Conservation (phyloP, 2,888 invertebrate species). For the Sarcophaga subvicina region DNA sequence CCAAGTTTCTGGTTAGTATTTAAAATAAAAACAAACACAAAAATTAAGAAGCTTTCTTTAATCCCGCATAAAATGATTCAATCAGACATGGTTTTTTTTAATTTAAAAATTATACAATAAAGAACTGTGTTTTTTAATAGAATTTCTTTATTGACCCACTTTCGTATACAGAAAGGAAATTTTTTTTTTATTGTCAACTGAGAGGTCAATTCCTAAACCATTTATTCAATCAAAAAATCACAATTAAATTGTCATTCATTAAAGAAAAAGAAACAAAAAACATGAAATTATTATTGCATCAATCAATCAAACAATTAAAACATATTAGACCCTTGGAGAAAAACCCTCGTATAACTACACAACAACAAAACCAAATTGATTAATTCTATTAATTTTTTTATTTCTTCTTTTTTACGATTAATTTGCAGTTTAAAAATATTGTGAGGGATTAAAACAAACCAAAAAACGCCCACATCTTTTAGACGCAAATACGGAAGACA, state of each 20-base stretch:
- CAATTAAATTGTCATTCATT: not conserved
- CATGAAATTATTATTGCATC: not conserved
- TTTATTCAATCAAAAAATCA: not conserved
- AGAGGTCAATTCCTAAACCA: no score
- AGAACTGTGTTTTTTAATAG: no score
- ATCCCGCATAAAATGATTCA: no score
- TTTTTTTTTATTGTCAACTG: no score
- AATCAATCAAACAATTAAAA: constrained; percentile 53
- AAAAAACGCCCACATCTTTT: constrained; percentile 46
- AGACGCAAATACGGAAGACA: constrained; percentile 4
- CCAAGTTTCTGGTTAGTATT: no score
- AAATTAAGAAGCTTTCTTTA: no score
- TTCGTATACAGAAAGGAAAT: not conserved
- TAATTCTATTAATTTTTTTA: constrained; percentile 59
- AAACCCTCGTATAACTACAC: not conserved
- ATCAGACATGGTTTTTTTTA: no score
- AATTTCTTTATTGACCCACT: not conserved
- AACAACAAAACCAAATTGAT: not conserved
- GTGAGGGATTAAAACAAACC: constrained; percentile 24
- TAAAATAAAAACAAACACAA: no score
- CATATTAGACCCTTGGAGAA: constrained; percentile 4
- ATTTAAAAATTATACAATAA: no score
- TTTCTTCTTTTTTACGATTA: constrained; percentile 7
- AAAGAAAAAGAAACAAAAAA: not conserved
- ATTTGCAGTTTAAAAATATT: constrained; percentile 51